Percentiles rank a stretch among this genome's conserved stretches.
Conservation (phyloP, 2,888 invertebrate species). For the Blera fallax region DNA sequence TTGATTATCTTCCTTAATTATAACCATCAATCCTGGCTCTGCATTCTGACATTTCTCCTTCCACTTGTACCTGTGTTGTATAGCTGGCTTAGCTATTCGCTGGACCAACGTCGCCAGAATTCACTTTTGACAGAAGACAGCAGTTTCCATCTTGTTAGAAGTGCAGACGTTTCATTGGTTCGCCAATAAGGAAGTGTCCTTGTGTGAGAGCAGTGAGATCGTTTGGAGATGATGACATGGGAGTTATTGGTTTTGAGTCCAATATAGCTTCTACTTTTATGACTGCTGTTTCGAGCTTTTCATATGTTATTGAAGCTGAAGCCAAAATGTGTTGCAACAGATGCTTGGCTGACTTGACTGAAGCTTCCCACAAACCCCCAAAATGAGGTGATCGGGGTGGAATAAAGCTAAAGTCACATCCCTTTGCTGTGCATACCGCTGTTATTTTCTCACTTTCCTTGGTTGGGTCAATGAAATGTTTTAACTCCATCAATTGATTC, state of each 20-base stretch:
- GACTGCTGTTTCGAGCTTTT: neutral
- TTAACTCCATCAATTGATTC: neutral
- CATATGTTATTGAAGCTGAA: neutral
- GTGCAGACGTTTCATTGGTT: neutral
- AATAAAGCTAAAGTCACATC: neutral
- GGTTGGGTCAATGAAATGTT: too few relatives aligned
- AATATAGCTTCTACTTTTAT: neutral
- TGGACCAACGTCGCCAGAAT: neutral
- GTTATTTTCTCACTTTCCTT: neutral
- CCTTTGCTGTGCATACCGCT: neutral
- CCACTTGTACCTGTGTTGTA: too few relatives aligned
- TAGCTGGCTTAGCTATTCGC: neutral
- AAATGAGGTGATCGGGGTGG: conserved; percentile 11
- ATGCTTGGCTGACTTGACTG: conserved; percentile 18
- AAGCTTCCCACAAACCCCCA: conserved; percentile 1
- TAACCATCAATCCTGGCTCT: conserved; percentile 15
- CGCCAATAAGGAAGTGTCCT: conserved; percentile 13
- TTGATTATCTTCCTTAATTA: conserved; percentile 38
- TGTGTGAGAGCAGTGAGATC: conserved; percentile 12
- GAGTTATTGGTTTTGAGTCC: conserved; percentile 5
- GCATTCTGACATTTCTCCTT: too few relatives aligned
- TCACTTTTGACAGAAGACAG: neutral
- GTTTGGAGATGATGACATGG: conserved; percentile 5
- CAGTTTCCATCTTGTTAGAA: neutral
- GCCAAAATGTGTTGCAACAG: neutral